Base-by-base conservation (phyloP, 2,888 invertebrate genomes). In the Limnephilus marmoratus region DNA sequence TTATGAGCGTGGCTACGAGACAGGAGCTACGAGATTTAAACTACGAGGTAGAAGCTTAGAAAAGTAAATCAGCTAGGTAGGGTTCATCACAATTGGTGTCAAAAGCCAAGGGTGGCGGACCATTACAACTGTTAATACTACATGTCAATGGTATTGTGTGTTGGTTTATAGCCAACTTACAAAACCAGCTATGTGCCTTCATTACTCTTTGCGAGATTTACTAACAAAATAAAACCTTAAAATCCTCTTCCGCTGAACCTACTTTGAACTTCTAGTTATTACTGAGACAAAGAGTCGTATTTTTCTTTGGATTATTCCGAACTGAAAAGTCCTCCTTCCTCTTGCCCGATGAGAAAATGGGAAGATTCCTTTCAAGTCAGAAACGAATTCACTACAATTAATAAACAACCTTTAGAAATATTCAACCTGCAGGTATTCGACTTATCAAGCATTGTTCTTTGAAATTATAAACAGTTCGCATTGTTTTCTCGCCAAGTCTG, bases 361-460 rank as follows among this genome's bases (percentile, higher is more conserved):
- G 31, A 53, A 88, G 88, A 88, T 31, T 80, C 88, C 88, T 88
- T 88, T 88, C 88, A 88, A 68, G 88, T 88, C 88, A 31, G 68
- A 86, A 86, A 83, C 37, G 86, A 87, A 91, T 86, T 45, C 68
- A 31, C 91, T 53, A 45, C 87, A 91, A 88, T 88, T 86, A 91
- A 91, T 87, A 81, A 91, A 87, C 87, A 81, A 81, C 82, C 81
- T 91, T 91, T 82, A 68, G 87, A 68, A 41, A 31, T 81, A 45
- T 18, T 81, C n/a, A 87, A 86, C 45, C 82, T 87, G 68, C 85
- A 86, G 81, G 91, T 88, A 81, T 45, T 91, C 45, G 91, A 87
- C 91, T 86, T 91, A 91, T 80, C 86, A 91, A 80, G 45, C 80
- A 86, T 86, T 91, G 91, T 91, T 80, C 37, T 41, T 37, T 24